Conservation (phyloP, 2,113 vertebrate genomes). For the Agapornis roseicollis region DNA sequence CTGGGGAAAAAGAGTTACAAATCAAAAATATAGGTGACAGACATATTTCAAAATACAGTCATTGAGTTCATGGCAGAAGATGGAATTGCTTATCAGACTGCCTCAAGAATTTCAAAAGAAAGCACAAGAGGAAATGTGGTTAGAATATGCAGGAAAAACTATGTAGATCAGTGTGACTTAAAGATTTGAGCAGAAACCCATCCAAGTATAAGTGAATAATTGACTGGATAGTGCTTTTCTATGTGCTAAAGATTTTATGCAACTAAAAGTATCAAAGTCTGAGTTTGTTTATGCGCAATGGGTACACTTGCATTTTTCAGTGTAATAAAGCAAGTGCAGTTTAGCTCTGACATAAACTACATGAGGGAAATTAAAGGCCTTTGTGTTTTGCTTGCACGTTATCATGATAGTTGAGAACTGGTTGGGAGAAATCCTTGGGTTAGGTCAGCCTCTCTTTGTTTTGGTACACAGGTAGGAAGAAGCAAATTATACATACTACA, state of each 20-base stretch:
- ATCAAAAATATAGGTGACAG: neutral
- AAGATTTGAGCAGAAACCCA: constrained; percentile 7
- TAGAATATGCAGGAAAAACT: constrained; percentile 11
- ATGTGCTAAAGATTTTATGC: constrained; percentile 48
- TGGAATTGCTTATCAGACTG: neutral
- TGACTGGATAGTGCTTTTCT: constrained; percentile 40
- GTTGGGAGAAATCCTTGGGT: neutral
- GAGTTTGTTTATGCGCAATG: constrained; percentile 53
- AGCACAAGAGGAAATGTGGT: constrained; percentile 38
- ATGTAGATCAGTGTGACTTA: neutral
- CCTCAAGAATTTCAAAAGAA: neutral
- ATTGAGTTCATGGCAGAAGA: neutral
- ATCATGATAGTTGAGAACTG: neutral
- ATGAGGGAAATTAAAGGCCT: neutral
- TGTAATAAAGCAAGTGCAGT: neutral
- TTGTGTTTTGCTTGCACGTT: neutral
- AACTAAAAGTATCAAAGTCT: constrained; percentile 64
- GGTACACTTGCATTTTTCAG: constrained; percentile 8
- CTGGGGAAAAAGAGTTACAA: neutral
- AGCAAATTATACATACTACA: neutral
- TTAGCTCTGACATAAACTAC: neutral
- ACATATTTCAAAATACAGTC: neutral
- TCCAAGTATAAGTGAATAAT: constrained; percentile 46
- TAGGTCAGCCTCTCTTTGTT: neutral
- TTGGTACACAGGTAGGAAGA: neutral